These are phyloP conservation scores for Hedya salicella DNA, from an alignment of 2,888 invertebrate species.

Conservation along the genomic window DNA sequence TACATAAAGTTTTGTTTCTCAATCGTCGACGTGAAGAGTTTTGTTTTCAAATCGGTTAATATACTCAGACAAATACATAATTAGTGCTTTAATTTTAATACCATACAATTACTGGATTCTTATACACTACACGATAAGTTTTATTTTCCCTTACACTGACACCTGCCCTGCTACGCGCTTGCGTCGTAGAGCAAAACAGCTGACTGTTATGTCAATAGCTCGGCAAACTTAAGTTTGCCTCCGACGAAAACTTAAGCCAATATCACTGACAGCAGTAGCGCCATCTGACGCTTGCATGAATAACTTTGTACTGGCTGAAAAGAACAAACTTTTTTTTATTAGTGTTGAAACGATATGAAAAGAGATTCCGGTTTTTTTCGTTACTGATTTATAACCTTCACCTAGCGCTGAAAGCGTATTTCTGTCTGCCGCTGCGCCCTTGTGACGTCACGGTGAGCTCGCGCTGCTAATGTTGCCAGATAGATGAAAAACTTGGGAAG, in stretches of 20 bases:
- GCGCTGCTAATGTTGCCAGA: constrained; percentile 63
- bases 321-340: constrained; percentile 11
- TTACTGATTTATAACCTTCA: constrained; percentile 68
- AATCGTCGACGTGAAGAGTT: no score
- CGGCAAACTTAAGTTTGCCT: constrained; percentile 25
- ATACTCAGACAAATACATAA: no score
- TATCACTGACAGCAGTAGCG: background rate
- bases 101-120: no score
- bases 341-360: constrained; percentile 19
- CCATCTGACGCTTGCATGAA: constrained; percentile 5
- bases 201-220: constrained; percentile 67
- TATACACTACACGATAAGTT: background rate
- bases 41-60: no score
- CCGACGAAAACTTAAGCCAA: constrained; percentile 7
- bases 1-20: no score
- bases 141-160: background rate
- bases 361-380: constrained; percentile 26
- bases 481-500: constrained; percentile 17
- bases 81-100: no score
- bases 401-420: constrained; percentile 81
- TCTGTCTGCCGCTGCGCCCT: constrained; percentile 67
- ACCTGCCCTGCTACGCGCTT: constrained; percentile 48
- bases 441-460: constrained; percentile 77
- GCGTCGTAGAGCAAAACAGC: constrained; percentile 59
- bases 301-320: constrained; percentile 4